Conservation (phyloP, 2,888 invertebrate genomes). For the Chrysolina haemoptera region DNA sequence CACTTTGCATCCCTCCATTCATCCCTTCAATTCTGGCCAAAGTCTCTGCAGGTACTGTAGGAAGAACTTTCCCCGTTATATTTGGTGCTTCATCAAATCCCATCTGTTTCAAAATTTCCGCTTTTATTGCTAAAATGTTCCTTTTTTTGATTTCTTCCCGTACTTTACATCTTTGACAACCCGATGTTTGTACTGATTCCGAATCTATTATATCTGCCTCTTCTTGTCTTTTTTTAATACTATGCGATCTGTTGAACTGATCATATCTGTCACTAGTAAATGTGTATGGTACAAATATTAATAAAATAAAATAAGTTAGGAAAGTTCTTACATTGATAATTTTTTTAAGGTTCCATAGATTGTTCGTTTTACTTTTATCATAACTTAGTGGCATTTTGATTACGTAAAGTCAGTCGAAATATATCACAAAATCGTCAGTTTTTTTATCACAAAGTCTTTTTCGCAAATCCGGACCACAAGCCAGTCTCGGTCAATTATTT, state of each 20-base stretch:
- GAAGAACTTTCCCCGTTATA: slow-evolving; percentile 74
- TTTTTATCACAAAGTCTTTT: slow-evolving; percentile 46
- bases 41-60: slow-evolving; percentile 71
- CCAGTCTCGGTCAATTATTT: slow-evolving; percentile 22
- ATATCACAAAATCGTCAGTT: slow-evolving; percentile 48
- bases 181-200: slow-evolving; percentile 49
- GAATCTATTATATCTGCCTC: slow-evolving; percentile 12
- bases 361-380: slow-evolving; percentile 25
- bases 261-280: slow-evolving; percentile 46
- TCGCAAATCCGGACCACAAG: slow-evolving; percentile 34
- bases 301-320: slow-evolving; percentile 41
- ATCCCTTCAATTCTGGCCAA: slow-evolving; percentile 64
- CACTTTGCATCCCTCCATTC: slow-evolving; percentile 68
- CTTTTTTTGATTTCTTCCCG: slow-evolving; percentile 74
- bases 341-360: slow-evolving; percentile 35
- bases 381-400: slow-evolving; percentile 43
- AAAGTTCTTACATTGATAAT: slow-evolving; percentile 43
- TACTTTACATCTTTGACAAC: slow-evolving; percentile 72
- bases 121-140: slow-evolving; percentile 75
- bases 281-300: slow-evolving; percentile 40
- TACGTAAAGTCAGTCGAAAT: slow-evolving; percentile 46
- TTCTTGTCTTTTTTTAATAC: slow-evolving; percentile 45
- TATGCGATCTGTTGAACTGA: slow-evolving; percentile 46
- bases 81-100: slow-evolving; percentile 73
- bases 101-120: slow-evolving; percentile 74